Base-by-base conservation (phyloP, 2,797 vertebrate species). In the Halcyon leucocephala region DNA sequence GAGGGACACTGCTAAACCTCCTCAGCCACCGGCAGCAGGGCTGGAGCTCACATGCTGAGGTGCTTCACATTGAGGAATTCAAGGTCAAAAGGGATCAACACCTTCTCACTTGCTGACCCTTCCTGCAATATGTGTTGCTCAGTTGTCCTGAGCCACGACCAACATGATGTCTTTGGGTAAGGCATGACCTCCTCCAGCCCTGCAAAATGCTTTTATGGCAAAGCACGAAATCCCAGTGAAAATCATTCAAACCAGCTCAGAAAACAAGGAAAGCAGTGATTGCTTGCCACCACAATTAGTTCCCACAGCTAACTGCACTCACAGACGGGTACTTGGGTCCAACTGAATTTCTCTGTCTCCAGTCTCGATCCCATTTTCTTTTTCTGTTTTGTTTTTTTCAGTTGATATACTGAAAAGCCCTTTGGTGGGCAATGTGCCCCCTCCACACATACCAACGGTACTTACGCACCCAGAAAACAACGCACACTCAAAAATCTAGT, bases 171-270 rank as follows among this genome's bases (percentile, higher is more conserved):
- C 70, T 46, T 54, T 41, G n/a, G 25, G 42, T 21, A 46, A 77
- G 82, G 39, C 2, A 7, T 2, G 1, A 64, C 15, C 6, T 14
- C 64, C 60, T 82, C 42, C 66, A 93, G 66, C 29, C 35, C 16
- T 0, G 0, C 12, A 4, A 80, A 66, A 3, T 0, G 0, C 4
- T 54, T 81, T 77, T 2, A n/a, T 22, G 41, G 37, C 57, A 81
- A 69, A 86, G 73, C 37, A 44, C 2, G 2, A 71, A 82, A 89
- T 28, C 9, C 37, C 33, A 14, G 5, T 25, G 37, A 25, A 76
- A 90, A 29, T 15, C 33, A 35, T 13, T 44, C 77, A 41, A 78
- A 74, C 6, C 54, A 84, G 52, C 17, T 42, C 62, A 74, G 64
- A 65, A 65, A 49, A 57, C 31, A 49, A 8, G 18, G 28, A 61